Evolutionary conservation across 2,888 invertebrate species (phyloP).

Genomic region (Coremacera marginata): DNA sequence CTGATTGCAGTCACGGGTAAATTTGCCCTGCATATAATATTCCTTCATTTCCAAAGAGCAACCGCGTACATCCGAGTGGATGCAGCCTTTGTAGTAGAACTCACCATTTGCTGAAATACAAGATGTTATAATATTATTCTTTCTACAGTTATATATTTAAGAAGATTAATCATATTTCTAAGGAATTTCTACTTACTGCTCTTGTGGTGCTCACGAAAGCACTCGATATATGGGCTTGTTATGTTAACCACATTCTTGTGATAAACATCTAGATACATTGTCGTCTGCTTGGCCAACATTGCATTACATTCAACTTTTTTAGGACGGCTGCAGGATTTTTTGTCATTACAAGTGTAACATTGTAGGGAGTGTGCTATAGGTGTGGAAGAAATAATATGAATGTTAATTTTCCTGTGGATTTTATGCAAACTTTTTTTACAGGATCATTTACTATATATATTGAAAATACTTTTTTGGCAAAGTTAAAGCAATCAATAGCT

Average conservation of each 20-base stretch:
- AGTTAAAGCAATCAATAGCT: too few relatives aligned
- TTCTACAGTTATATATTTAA: background rate
- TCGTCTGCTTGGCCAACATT: slow-evolving; percentile 43
- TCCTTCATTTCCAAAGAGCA: slow-evolving; percentile 41
- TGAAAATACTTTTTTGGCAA: too few relatives aligned
- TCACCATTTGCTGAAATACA: slow-evolving; percentile 30
- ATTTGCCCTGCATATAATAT: slow-evolving; percentile 7
- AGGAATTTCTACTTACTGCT: slow-evolving; percentile 43
- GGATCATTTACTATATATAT: too few relatives aligned
- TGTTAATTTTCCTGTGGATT: too few relatives aligned
- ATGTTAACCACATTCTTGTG: slow-evolving; percentile 44
- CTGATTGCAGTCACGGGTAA: slow-evolving; percentile 34
- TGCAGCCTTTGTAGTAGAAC: slow-evolving; percentile 47
- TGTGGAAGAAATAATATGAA: too few relatives aligned
- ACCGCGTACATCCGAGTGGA: slow-evolving; percentile 37
- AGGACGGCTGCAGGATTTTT: slow-evolving; percentile 45
- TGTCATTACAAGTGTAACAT: slow-evolving; percentile 47
- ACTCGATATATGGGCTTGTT: slow-evolving; percentile 34
- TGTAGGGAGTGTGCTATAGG: slow-evolving; percentile 45
- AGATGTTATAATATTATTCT: background rate
- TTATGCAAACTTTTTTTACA: too few relatives aligned
- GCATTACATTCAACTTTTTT: slow-evolving; percentile 50
- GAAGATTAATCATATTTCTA: background rate
- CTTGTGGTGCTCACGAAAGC: slow-evolving; percentile 46
- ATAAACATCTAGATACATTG: slow-evolving; percentile 44